Conservation (phyloP, 2,888 invertebrate species). For the Ypsolopha scabrella region DNA sequence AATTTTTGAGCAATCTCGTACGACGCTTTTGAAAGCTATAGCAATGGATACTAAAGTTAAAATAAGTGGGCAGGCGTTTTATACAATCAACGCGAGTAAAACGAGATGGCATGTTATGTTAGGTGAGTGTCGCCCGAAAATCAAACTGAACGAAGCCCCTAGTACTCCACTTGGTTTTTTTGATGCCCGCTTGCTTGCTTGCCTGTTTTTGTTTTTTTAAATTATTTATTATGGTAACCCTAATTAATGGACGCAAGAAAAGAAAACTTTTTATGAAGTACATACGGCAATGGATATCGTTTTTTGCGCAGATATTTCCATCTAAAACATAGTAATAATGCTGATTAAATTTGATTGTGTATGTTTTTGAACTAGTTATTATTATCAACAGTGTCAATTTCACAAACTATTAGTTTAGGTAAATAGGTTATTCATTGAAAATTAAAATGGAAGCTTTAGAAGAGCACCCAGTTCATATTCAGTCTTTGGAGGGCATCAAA, state of each 20-base stretch:
- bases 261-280: background rate
- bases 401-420: background rate
- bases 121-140: too few species aligned
- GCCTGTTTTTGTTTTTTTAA: background rate
- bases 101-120: too few species aligned
- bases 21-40: too few species aligned
- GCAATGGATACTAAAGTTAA: too few species aligned
- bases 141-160: too few species aligned
- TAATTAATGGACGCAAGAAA: constrained; percentile 9
- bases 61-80: too few species aligned
- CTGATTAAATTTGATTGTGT: background rate
- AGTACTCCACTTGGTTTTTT: too few species aligned
- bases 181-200: too few species aligned
- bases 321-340: too few species aligned
- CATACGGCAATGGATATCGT: background rate
- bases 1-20: too few species aligned
- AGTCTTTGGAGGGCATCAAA: constrained; percentile 28
- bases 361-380: background rate
- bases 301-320: background rate
- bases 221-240: constrained; percentile 1
- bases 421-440: constrained; percentile 4
- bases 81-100: too few species aligned
- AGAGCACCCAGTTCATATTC: constrained; percentile 24
- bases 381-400: background rate
- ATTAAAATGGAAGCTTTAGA: constrained; percentile 30